Base-by-base conservation (phyloP, 2,113 vertebrate species). In the Anser brachyrhynchus region DNA sequence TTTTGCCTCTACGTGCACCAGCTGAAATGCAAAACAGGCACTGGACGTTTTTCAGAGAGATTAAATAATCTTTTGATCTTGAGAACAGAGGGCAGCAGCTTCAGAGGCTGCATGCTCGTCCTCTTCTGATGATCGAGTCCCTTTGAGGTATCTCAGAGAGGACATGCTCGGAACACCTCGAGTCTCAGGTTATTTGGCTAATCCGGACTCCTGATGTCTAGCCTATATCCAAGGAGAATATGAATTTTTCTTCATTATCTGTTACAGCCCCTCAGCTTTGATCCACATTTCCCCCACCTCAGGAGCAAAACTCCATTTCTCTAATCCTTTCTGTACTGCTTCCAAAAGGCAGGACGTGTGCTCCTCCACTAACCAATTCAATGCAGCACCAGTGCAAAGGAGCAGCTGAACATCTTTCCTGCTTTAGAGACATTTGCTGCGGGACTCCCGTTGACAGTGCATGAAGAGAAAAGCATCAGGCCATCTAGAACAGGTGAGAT, bases 61-160 rank as follows among this genome's bases (percentile, higher is more conserved):
- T 54, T 92, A 93, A 84, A 89, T 70, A 91, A 95, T 79, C 89
- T 92, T 95, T 93, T 89, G 80, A 95, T 95, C 74, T 91, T 62
- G 49, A 91, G 74, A 96, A 92, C 81, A 93, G 58, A 95, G 62
- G 74, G 21, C 92, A 93, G 61, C 57, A 81, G 44, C 88, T 92
- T 94, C 72, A 96, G 85, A 93, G 39, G 65, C 23, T 81, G 79
- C 65, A 76, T 28, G 61, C 31, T 39, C 46, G 69, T 74, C 52
- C 17, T 54, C n/a, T 90, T 84, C 88, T 93, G 79, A 92, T 86
- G 72, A 90, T 78, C 33, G 67, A 88, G 62, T 70, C 82, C 64
- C 82, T 93, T 81, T 93, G 82, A 95, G 87, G 75, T 73, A 79
- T 58, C 78, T 91, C 59, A 54, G 59, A 64, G 39, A 87, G 9